Base-by-base conservation (phyloP, 2,888 invertebrate genomes). In the Isoperla grammatica region DNA sequence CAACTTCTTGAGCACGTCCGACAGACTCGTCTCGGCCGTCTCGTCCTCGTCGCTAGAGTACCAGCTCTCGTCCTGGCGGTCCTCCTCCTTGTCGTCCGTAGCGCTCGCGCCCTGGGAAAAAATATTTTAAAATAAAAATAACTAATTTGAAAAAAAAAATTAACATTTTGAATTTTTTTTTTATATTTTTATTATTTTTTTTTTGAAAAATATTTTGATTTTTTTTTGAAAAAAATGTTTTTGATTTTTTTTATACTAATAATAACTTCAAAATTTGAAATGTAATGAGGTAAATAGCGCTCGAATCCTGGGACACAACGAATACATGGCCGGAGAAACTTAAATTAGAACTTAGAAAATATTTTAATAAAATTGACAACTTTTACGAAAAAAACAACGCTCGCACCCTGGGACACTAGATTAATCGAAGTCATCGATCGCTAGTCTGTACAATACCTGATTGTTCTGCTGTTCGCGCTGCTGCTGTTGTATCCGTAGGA, bases 21-120 rank as follows among this genome's bases (percentile, higher is more conserved):
- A 64, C 59, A 64, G 61, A 56, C 60, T 61, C 13, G 64, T 60
- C 62, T 86, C 88, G 68, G 85, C 86, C n/a, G 63, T 61, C 61
- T 86, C 88, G 68, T 85, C 86, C 67, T 87, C 88, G 67, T 89
- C 89, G 70, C 88, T 89, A 1, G 89, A 90, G 70, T 90, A 90
- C 86, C 90, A 90, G 73, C 86, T 84, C 59, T 76, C 76, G 45
- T 74, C 72, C 59, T 72, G 1, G 70, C 67, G 29, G 17, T 68
- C 57, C 11, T 65, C 64, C 23, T 62, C 63, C 8, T 69, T 66
- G n/a, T 64, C 61, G 40, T 67, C 66, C 39, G 12, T 23, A 15
- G 2, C 15, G 2, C 22, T 23, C 39, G 20, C 15, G 15, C 23
- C 20, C 6, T 29, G 13, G 37, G 20, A 35, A 8, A 22, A 54